Base-by-base conservation (phyloP, 2,113 vertebrate genomes). In the Centropus bengalensis region DNA sequence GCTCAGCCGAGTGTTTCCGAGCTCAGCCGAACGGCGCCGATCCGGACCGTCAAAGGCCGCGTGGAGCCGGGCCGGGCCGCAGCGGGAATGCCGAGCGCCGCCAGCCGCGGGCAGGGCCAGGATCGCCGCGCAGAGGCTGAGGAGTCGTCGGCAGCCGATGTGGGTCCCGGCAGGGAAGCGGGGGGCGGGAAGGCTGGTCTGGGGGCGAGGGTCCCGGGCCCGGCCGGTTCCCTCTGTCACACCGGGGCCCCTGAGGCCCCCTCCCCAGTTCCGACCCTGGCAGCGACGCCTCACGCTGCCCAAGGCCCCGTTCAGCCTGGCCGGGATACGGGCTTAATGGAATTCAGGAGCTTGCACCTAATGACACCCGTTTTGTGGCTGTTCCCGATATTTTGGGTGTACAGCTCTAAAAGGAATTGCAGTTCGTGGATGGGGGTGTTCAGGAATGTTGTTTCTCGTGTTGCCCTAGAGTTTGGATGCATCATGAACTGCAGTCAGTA, bases 61-160 rank as follows among this genome's bases (percentile, higher is more conserved):
- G 74, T 14, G 47, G 66, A 32, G 1, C 3, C 4, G 40, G 3
- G 8, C 6, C 6, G 5, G 5, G 58, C 5, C 0, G 59, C 32
- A 16, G 90, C 71, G 18, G 26, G 26, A 77, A 98, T 98, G 98
- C 98, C 98, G 90, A 97, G 75, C 71, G 96, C 97, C 27, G 79
- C 91, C 64, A 70, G 95, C 74, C 97, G 96, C 91, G 94, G 95
- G 14, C 95, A 89, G 64, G 95, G 89, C 91, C 97, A 93, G 95
- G 97, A 98, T 12, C 96, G 96, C 91, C 94, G 94, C 77, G 88
- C 88, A 89, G 98, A 97, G 28, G 96, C 59, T 71, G 91, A 95
- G 75, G 98, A 98, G 26, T 94, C 96, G 59, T 71, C 96, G 91
- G 6, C 89, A 51, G 92, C 91, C 58, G 98, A 98, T 95, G 98